Evolutionary conservation across 2,113 vertebrate species (phyloP).

Genomic region (Pomatostomus ruficeps): DNA sequence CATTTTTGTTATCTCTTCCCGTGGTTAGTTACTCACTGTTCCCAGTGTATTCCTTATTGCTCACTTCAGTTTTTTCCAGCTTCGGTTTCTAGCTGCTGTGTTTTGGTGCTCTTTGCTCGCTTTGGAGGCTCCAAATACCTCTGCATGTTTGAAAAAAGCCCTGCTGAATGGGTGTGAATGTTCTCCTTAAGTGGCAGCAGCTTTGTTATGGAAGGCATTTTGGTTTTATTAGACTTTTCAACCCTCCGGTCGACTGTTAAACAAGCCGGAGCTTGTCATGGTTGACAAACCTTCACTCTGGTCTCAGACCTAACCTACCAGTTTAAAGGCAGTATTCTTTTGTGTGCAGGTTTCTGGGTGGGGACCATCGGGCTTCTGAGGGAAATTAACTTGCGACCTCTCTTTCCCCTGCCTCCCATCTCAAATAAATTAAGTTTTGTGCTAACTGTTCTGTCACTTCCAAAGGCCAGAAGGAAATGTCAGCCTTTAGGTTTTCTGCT

Average conservation of each 20-base stretch:
- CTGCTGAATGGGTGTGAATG: constrained; percentile 21
- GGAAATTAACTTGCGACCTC: background rate
- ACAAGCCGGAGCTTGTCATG: constrained; percentile 48
- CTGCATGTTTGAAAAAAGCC: background rate
- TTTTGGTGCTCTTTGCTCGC: background rate
- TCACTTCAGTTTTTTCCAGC: background rate
- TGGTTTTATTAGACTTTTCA: constrained; percentile 58
- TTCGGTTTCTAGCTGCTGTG: background rate
- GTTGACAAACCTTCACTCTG: constrained; percentile 59
- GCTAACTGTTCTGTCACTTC: constrained; percentile 26
- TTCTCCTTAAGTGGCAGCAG: constrained; percentile 13
- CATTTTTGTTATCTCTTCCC: constrained; percentile 46
- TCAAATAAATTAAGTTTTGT: background rate
- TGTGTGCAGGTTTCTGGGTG: constrained; percentile 59
- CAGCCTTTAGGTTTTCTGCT: background rate
- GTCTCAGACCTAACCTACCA: constrained; percentile 65
- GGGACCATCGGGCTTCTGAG: constrained; percentile 10
- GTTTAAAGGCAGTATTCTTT: constrained; percentile 56
- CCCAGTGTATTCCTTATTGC: background rate
- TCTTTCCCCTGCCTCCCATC: background rate
- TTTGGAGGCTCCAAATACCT: background rate
- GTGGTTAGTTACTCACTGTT: background rate
- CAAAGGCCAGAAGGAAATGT: background rate
- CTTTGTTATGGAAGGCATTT: constrained; percentile 49
- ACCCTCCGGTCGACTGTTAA: constrained; percentile 30